phyloP scores from a whole-genome alignment of 1,140 invertebrate genomes.

The Phthorimaea operculella region DNA sequence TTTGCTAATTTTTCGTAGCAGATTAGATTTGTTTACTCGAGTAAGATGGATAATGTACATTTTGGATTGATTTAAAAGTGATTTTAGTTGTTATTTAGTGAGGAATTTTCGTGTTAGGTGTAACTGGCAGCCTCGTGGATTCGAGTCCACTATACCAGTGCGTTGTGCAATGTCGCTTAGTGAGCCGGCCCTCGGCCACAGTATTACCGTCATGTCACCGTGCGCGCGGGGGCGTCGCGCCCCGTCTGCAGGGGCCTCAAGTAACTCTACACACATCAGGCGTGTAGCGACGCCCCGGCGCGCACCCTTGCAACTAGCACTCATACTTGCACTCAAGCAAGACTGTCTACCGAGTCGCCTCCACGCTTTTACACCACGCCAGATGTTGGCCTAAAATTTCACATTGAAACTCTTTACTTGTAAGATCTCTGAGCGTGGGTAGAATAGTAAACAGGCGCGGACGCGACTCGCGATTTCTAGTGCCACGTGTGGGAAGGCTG shows the following conservation, averaged over 20 bases:
- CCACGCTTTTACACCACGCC: too few species aligned
- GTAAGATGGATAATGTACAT: constrained; percentile 65
- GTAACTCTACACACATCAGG: too few species aligned
- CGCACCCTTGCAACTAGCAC: too few species aligned
- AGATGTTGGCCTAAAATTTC: too few species aligned
- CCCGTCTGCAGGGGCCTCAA: too few species aligned
- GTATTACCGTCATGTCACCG: background rate
- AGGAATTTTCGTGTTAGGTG: constrained; percentile 60
- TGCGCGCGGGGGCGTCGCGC: background rate
- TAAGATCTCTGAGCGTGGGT: too few species aligned
- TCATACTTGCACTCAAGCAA: too few species aligned
- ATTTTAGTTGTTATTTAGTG: constrained; percentile 67
- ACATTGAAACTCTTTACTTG: too few species aligned
- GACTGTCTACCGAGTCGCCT: too few species aligned
- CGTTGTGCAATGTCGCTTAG: constrained; percentile 47
- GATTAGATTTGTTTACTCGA: constrained; percentile 64
- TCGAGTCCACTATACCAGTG: constrained; percentile 54
- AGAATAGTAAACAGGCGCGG: too few species aligned
- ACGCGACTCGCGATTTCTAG: too few species aligned
- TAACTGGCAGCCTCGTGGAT: constrained; percentile 57
- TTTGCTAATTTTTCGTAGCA: constrained; percentile 67
- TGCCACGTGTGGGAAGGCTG: constrained; percentile 33
- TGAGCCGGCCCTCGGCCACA: background rate
- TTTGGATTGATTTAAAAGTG: constrained; percentile 67
- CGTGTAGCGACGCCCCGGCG: too few species aligned